Conservation (phyloP, 2,797 vertebrate genomes). For the Propithecus perrieri region DNA sequence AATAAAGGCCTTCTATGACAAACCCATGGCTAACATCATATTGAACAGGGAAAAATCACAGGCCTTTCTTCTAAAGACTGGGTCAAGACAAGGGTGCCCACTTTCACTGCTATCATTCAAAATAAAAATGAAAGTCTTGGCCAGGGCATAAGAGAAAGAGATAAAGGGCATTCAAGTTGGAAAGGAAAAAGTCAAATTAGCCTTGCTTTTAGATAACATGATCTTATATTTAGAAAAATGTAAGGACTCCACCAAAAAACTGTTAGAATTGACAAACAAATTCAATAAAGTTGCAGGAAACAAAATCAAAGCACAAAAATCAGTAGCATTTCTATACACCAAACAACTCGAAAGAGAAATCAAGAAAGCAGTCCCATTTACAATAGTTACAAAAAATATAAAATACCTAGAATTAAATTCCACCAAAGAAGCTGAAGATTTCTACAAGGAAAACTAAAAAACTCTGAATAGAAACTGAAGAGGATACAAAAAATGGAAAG, state of each 20-base stretch:
- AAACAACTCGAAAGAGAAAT: neutral
- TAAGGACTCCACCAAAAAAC: neutral
- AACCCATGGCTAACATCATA: neutral
- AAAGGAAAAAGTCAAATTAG: neutral
- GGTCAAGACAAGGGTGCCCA: neutral
- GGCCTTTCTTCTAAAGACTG: neutral
- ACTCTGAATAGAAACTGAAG: neutral
- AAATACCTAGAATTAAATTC: neutral
- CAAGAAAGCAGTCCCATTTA: neutral
- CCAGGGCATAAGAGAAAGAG: neutral
- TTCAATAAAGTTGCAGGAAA: neutral
- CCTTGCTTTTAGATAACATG: neutral
- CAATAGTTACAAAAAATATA: neutral
- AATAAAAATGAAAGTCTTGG: neutral
- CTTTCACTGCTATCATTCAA: neutral
- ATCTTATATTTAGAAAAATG: neutral
- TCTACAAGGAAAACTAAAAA: neutral
- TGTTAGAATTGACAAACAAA: neutral
- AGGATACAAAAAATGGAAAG: neutral
- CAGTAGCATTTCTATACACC: neutral
- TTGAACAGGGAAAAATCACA: neutral
- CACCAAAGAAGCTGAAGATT: neutral
- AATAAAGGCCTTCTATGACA: neutral
- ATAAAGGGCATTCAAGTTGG: neutral
- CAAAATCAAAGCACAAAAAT: neutral